A percentile compares a stretch with the other conserved stretches of the same genome.
These are phyloP conservation scores for Pagetopsis macropterus DNA, from an alignment of 2,797 vertebrate species.

Conservation along the genomic window DNA sequence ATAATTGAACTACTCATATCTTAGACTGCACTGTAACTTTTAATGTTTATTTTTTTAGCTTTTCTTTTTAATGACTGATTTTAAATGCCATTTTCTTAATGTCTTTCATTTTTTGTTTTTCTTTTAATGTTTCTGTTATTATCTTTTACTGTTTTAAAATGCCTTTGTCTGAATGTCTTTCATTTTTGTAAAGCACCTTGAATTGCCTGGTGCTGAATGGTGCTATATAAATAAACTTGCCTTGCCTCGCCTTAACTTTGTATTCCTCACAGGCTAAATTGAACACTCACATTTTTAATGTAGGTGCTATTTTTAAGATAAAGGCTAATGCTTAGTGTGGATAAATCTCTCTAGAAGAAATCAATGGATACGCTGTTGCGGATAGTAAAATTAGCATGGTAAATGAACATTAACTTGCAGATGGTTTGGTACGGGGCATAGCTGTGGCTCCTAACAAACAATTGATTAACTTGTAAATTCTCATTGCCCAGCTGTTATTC, in stretches of 20 bases:
- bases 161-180: too few relatives aligned
- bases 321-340: constrained; percentile 50
- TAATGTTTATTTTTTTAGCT: too few relatives aligned
- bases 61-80: too few relatives aligned
- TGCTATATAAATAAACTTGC: too few relatives aligned
- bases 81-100: too few relatives aligned
- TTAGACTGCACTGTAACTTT: too few relatives aligned
- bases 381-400: constrained; percentile 81
- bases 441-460: constrained; percentile 82
- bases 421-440: constrained; percentile 80
- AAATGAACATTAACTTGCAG: constrained; percentile 85
- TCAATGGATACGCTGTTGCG: constrained; percentile 72
- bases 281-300: constrained; percentile 28
- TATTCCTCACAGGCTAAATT: constrained; percentile 24
- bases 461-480: constrained; percentile 89
- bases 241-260: not conserved
- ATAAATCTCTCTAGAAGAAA: constrained; percentile 67
- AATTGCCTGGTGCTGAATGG: too few relatives aligned
- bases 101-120: too few relatives aligned
- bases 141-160: too few relatives aligned
- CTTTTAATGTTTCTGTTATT: too few relatives aligned
- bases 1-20: too few relatives aligned
- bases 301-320: constrained; percentile 40
- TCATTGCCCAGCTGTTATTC: constrained; percentile 87
- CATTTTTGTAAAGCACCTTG: too few relatives aligned